Evolutionary conservation across 2,888 invertebrate genomes (phyloP), one percentile per base, ranked within the genome.

Genomic region (Hyalella azteca): DNA sequence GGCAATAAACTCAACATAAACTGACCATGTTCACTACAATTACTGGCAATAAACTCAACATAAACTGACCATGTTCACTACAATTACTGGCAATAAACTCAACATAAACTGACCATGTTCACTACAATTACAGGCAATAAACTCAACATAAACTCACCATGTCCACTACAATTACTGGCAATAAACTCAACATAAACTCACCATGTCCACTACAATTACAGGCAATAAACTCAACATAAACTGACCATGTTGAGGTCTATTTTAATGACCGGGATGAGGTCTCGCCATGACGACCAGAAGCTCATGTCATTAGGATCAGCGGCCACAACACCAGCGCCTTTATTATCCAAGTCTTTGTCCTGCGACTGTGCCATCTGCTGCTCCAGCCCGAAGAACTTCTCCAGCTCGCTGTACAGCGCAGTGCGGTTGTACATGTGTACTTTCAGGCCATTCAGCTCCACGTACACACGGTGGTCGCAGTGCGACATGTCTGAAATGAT

Each of bases 401-500:
- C 97, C 80, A 98, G 90, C 87, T 92, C 91, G 85, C 93, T 92
- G 89, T 97, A 98, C 22, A 96, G 89, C 85, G 93, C 91, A 80
- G 95, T 95, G 85, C 97, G 91, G 89, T 98, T 98, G 89, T 97
- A 98, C 75, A 96, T 92, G 88, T 98, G 98, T 83, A 97, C 89
- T 88, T 98, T 98, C 87, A 96, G 94, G 2, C 97, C 97, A 89
- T 97, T 97, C 81, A 98, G 88, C 91, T 95, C 93, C 76, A 96
- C 93, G 36, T 95, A 95, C 49, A 97, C 90, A 79, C 96, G 91
- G 11, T 95, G 97, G 88, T 97, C 97, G 40, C 95, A 95, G 90
- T 97, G 97, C 2, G 97, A 97, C 86, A 97, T 91, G 91, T 97
- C 97, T 96, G 89, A n/a, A n/a, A n/a, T n/a, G n/a, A n/a, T n/a